Percentiles rank a stretch among this genome's conserved stretches.
Evolutionary conservation across 2,797 vertebrate species (phyloP).

Genomic region (Artibeus lituratus): DNA sequence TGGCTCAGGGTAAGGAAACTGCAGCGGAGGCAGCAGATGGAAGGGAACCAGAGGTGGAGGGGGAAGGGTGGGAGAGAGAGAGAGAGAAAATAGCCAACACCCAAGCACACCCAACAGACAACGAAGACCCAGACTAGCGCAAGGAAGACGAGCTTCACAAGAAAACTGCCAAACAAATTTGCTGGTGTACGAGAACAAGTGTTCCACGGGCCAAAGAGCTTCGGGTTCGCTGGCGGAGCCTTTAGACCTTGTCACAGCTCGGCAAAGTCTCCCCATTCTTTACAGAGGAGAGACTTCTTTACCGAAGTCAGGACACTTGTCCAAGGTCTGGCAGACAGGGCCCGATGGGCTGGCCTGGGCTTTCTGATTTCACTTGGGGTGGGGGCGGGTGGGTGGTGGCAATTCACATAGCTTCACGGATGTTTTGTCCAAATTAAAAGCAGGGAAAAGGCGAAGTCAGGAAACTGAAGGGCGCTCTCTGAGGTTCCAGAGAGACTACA

Average conservation of each 20-base stretch:
- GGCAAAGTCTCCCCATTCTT: background rate
- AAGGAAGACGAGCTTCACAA: background rate
- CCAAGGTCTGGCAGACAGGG: background rate
- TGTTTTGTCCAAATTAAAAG: background rate
- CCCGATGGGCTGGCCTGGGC: accelerated
- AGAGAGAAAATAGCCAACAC: background rate
- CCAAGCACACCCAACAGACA: background rate
- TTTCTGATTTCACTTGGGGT: background rate
- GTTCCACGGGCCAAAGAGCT: accelerated
- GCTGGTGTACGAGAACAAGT: background rate
- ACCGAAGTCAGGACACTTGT: background rate
- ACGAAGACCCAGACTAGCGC: background rate
- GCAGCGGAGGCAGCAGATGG: background rate
- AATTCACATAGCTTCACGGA: background rate
- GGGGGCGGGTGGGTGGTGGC: too few relatives aligned
- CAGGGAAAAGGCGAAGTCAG: background rate
- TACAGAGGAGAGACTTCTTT: background rate
- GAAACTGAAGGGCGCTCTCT: background rate
- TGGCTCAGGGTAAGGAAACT: accelerated
- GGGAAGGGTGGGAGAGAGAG: background rate
- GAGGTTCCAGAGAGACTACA: background rate
- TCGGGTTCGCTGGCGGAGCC: accelerated
- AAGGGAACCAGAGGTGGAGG: background rate
- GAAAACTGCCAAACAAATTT: background rate
- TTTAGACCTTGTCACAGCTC: background rate